Percentiles rank a stretch among this genome's conserved stretches.
Conservation (phyloP, 2,888 invertebrate species). For the Pinctada fucata region DNA sequence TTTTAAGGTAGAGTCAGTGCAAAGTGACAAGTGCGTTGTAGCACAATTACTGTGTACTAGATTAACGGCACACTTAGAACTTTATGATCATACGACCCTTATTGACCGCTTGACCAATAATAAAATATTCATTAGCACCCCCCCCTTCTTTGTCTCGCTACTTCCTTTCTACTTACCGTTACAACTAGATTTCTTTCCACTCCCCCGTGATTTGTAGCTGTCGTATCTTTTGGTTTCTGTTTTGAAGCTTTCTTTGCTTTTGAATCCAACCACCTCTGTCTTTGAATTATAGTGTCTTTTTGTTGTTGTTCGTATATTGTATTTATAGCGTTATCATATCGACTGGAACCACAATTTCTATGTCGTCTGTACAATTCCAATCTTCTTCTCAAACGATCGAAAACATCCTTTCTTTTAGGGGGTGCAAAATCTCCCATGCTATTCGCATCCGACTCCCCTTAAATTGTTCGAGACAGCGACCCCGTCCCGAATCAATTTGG, state of each 20-base stretch:
- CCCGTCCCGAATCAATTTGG: not conserved
- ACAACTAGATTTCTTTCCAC: constrained; percentile 66
- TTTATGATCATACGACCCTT: too few species aligned
- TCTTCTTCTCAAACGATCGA: constrained; percentile 85
- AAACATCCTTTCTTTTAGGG: constrained; percentile 82
- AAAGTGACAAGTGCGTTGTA: too few species aligned
- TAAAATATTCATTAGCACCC: not conserved
- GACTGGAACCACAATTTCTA: constrained; percentile 90
- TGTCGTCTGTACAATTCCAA: constrained; percentile 91
- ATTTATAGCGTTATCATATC: constrained; percentile 91
- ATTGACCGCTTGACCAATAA: too few species aligned
- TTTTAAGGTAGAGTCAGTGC: too few species aligned
- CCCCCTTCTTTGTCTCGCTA: not conserved
- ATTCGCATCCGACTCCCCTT: constrained; percentile 47
- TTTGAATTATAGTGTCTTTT: constrained; percentile 90
- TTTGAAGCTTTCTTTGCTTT: constrained; percentile 87
- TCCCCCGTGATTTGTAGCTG: constrained; percentile 43
- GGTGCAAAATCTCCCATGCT: constrained; percentile 78
- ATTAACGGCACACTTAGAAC: too few species aligned
- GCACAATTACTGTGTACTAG: too few species aligned
- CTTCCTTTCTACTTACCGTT: constrained; percentile 54
- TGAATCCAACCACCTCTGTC: constrained; percentile 92
- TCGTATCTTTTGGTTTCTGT: constrained; percentile 48
- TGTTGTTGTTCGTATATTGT: constrained; percentile 93
- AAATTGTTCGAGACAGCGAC: not conserved